Conservation (phyloP, 1,140 invertebrate species). For the Pachyrhynchus sulphureomaculatus region DNA sequence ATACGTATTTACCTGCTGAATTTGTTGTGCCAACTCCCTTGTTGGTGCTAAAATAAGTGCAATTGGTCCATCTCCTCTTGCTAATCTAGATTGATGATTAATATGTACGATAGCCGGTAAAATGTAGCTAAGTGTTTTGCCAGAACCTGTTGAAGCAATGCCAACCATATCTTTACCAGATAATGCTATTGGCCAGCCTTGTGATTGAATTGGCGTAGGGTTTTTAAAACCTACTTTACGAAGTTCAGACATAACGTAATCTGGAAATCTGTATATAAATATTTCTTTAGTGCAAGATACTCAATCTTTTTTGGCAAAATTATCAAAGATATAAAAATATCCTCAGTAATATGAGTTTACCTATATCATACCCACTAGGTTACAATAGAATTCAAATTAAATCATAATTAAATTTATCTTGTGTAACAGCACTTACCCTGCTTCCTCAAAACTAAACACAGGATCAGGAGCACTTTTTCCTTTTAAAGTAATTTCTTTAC, state of each 20-base stretch:
- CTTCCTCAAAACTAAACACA: slow-evolving; percentile 79
- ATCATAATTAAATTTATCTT: neutral
- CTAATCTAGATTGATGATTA: slow-evolving; percentile 82
- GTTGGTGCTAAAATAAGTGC: slow-evolving; percentile 92
- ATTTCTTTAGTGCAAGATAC: too few species aligned
- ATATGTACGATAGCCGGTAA: slow-evolving; percentile 90
- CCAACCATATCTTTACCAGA: slow-evolving; percentile 92
- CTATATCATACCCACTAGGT: too few species aligned
- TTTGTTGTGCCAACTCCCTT: slow-evolving; percentile 94
- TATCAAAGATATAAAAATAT: too few species aligned
- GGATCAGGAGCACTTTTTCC: slow-evolving; percentile 72
- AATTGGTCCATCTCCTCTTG: slow-evolving; percentile 86
- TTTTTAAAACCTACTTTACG: slow-evolving; percentile 80
- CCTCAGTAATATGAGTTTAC: too few species aligned
- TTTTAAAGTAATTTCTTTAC: slow-evolving; percentile 79
- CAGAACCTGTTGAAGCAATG: slow-evolving; percentile 94
- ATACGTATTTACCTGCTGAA: slow-evolving; percentile 82
- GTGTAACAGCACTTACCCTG: slow-evolving; percentile 49
- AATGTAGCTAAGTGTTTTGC: slow-evolving; percentile 86
- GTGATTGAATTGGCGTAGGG: slow-evolving; percentile 88
- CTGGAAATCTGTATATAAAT: slow-evolving; percentile 70
- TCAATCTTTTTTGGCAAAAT: too few species aligned
- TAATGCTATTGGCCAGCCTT: slow-evolving; percentile 92
- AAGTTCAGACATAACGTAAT: slow-evolving; percentile 76
- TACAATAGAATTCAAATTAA: too few species aligned